phyloP scores from a whole-genome alignment of 2,888 invertebrate species.

The Galeruca laticollis region DNA sequence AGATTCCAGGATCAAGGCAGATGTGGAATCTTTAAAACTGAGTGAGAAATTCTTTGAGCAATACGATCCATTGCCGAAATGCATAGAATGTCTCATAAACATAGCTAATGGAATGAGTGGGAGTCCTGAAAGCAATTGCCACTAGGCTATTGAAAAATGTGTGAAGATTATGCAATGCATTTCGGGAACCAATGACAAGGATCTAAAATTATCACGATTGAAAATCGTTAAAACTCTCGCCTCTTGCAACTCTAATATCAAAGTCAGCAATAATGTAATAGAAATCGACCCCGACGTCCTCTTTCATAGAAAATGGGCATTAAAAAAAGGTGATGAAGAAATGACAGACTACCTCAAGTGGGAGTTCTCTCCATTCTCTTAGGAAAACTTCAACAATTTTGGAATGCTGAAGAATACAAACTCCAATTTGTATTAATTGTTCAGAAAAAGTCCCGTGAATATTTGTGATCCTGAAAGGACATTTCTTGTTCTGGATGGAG shows the following conservation, averaged over 20 bases:
- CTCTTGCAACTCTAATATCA: slow-evolving; percentile 15
- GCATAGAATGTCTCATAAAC: slow-evolving; percentile 23
- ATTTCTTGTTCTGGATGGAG: slow-evolving; percentile 23
- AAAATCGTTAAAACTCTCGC: slow-evolving; percentile 21
- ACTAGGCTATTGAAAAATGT: slow-evolving; percentile 29
- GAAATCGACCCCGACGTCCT: no score
- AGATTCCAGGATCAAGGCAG: slow-evolving; percentile 29
- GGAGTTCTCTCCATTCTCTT: slow-evolving; percentile 31
- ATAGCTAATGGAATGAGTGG: slow-evolving; percentile 32
- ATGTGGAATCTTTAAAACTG: slow-evolving; percentile 23
- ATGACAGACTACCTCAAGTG: slow-evolving; percentile 27
- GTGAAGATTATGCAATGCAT: slow-evolving; percentile 24
- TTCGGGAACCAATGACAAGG: slow-evolving; percentile 22
- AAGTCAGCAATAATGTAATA: slow-evolving; percentile 20
- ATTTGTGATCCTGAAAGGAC: slow-evolving; percentile 27
- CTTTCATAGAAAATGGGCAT: slow-evolving; percentile 31
- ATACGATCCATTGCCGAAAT: slow-evolving; percentile 29
- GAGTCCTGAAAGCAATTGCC: slow-evolving; percentile 16
- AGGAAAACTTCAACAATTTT: slow-evolving; percentile 28
- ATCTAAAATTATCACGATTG: slow-evolving; percentile 22
- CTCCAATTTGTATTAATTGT: slow-evolving; percentile 28
- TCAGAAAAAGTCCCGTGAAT: slow-evolving; percentile 10
- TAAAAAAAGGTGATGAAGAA: slow-evolving; percentile 29
- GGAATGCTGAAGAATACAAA: slow-evolving; percentile 34
- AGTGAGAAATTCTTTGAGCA: slow-evolving; percentile 28